Percentiles rank a stretch among this genome's conserved stretches.
phyloP scores from a whole-genome alignment of 2,113 vertebrate genomes.

The Agapornis roseicollis region DNA sequence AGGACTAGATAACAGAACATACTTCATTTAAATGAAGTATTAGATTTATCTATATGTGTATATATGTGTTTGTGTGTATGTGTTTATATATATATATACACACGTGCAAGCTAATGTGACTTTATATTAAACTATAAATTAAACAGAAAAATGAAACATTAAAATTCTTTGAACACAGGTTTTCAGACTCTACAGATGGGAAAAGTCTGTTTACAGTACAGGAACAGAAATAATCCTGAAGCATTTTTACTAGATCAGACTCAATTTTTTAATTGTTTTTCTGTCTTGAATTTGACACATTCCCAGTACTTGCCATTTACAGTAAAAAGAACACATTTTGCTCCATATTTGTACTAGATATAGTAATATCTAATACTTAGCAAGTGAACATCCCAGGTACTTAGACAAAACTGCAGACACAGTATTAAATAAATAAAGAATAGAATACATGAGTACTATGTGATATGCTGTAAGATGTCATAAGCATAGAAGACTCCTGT shows the following conservation, averaged over 20 bases:
- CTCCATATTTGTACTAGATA: neutral
- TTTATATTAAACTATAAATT: neutral
- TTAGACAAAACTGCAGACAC: neutral
- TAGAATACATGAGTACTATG: neutral
- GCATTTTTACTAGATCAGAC: neutral
- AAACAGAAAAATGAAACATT: neutral
- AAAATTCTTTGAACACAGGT: neutral
- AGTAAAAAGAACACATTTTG: neutral
- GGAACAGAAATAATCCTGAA: neutral
- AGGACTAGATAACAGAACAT: neutral
- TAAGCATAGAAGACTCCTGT: neutral
- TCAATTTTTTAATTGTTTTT: neutral
- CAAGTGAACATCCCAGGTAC: neutral
- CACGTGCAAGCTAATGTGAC: rapidly evolving
- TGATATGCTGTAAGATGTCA: neutral
- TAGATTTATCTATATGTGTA: neutral
- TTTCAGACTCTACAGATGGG: neutral
- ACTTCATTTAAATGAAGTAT: neutral
- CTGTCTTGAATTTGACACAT: neutral
- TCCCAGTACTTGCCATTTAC: neutral
- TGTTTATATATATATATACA: neutral
- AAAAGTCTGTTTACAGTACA: neutral
- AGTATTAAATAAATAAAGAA: neutral
- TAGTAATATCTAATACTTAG: neutral
- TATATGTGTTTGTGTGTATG: neutral